Evolutionary conservation across 1,140 invertebrate genomes (phyloP).

Genomic region (Drosophila busckii): DNA sequence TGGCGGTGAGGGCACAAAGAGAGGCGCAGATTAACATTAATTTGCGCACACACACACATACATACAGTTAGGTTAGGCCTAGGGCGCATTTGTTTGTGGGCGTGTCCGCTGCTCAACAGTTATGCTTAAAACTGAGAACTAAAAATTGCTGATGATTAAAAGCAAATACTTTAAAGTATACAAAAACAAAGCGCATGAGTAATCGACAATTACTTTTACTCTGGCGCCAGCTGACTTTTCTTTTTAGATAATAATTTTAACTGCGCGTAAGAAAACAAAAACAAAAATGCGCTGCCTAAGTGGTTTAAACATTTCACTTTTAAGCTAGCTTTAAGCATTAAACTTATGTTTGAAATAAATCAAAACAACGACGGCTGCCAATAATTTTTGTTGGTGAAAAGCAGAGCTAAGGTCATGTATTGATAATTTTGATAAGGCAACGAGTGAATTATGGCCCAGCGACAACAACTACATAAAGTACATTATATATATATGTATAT

Average conservation of each 20-base stretch:
- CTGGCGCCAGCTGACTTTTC: conserved; percentile 45
- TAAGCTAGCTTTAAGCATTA: too few species aligned
- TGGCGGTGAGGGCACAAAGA: conserved; percentile 51
- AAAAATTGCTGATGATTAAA: conserved; percentile 46
- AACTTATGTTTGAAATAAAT: too few species aligned
- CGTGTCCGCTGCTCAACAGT: conserved; percentile 11
- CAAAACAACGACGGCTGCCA: too few species aligned
- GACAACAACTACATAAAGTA: conserved; percentile 32
- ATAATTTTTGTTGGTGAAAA: conserved; percentile 28
- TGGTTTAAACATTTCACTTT: too few species aligned
- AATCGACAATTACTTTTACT: conserved; percentile 50
- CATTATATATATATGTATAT: conserved; percentile 17
- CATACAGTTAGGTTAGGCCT: conserved; percentile 7
- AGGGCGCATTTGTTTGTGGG: background rate
- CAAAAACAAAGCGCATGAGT: conserved; percentile 42
- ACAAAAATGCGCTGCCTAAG: too few species aligned
- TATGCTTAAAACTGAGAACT: conserved; percentile 7
- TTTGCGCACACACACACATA: conserved; percentile 19
- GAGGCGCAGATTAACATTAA: conserved; percentile 50
- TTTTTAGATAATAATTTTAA: conserved; percentile 38
- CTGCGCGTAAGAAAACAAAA: conserved; percentile 4
- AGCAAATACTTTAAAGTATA: conserved; percentile 10
- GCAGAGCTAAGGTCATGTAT: conserved; percentile 59
- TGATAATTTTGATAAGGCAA: conserved; percentile 63
- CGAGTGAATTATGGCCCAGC: conserved; percentile 33